These are phyloP conservation scores for Atta cephalotes DNA, from an alignment of 1,140 invertebrate genomes.

Conservation along the genomic window DNA sequence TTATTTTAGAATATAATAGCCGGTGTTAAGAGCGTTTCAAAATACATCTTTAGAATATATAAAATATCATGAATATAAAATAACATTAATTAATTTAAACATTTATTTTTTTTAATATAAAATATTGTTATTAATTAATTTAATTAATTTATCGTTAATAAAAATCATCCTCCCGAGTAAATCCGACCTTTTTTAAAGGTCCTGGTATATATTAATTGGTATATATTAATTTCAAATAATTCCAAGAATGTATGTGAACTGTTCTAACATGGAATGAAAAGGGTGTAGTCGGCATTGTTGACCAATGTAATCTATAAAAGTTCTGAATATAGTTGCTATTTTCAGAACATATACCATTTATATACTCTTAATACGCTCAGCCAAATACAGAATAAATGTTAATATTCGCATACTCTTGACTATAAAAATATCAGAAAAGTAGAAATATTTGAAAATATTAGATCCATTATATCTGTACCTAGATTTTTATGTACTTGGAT, in stretches of 20 bases:
- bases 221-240: conserved; percentile 87
- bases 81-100: too few relatives aligned
- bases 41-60: too few relatives aligned
- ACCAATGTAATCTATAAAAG: conserved; percentile 92
- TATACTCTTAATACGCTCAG: conserved; percentile 90
- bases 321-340: conserved; percentile 92
- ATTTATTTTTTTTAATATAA: too few relatives aligned
- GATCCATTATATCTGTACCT: conserved; percentile 25
- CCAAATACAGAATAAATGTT: conserved; percentile 89
- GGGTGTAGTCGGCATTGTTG: conserved; percentile 89
- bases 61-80: too few relatives aligned
- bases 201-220: background rate
- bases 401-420: conserved; percentile 30
- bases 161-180: too few relatives aligned
- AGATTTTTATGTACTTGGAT: conserved; percentile 14
- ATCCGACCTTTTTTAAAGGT: too few relatives aligned
- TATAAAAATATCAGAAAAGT: conserved; percentile 58
- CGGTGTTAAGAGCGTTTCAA: too few relatives aligned
- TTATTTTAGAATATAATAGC: too few relatives aligned
- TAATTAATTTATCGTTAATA: too few relatives aligned
- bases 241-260: conserved; percentile 92
- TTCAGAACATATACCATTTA: conserved; percentile 89
- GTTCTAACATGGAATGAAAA: conserved; percentile 95
- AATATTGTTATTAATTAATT: too few relatives aligned
- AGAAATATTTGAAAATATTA: conserved; percentile 56